Evolutionary conservation across 2,113 vertebrate genomes (phyloP).

Genomic region (Harpagus bidentatus): DNA sequence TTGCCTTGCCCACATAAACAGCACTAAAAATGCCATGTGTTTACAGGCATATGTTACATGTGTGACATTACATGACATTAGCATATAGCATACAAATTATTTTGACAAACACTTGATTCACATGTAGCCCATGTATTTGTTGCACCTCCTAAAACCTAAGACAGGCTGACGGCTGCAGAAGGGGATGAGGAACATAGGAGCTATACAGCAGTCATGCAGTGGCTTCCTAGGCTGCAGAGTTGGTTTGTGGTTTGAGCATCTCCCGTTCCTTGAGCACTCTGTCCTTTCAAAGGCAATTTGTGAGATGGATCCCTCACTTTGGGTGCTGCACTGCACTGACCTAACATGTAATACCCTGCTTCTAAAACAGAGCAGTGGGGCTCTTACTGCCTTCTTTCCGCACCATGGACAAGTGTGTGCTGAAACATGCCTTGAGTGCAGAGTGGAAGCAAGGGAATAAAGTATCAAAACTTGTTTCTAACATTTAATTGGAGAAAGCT

Average conservation of each 20-base stretch:
- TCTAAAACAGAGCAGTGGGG: background rate
- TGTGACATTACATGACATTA: background rate
- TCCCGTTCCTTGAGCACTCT: background rate
- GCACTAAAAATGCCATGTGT: background rate
- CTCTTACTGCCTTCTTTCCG: background rate
- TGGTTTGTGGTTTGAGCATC: background rate
- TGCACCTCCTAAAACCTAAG: background rate
- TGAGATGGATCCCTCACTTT: background rate
- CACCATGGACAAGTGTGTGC: fast-evolving
- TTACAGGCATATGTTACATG: background rate
- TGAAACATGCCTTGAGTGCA: background rate
- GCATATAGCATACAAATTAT: background rate
- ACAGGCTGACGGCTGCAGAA: background rate
- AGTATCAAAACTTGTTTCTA: background rate
- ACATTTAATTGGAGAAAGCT: background rate
- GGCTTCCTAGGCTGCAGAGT: background rate
- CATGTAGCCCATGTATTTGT: background rate
- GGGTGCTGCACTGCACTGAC: background rate
- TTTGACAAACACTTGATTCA: background rate
- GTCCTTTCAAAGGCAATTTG: background rate
- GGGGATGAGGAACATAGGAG: background rate
- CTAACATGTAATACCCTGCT: background rate
- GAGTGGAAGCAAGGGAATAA: background rate
- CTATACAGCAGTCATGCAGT: background rate
- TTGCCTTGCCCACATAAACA: background rate